phyloP scores from a whole-genome alignment of 2,797 vertebrate genomes.

The Cyclopterus lumpus region DNA sequence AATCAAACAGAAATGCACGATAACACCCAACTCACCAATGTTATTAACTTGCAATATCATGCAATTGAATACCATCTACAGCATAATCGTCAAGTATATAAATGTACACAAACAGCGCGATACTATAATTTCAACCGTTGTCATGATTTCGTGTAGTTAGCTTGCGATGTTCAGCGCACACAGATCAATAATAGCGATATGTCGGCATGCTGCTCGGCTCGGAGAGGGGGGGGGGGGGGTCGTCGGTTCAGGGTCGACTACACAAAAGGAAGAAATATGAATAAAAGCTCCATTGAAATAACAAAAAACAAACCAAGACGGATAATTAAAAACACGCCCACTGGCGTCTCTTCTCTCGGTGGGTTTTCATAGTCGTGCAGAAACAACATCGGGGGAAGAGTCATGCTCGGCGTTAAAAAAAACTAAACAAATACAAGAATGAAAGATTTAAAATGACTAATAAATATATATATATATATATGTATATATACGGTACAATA shows the following conservation, averaged over 20 bases:
- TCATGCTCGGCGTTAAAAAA: constrained; percentile 76
- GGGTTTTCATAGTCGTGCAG: constrained; percentile 62
- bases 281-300: constrained; percentile 31
- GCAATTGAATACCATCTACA: constrained; percentile 80
- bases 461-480: too few species aligned
- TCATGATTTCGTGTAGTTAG: constrained; percentile 67
- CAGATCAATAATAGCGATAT: constrained; percentile 62
- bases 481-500: too few species aligned
- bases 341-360: constrained; percentile 3
- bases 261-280: constrained; percentile 24
- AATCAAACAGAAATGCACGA: constrained; percentile 55
- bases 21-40: constrained; percentile 68
- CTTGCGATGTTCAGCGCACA: constrained; percentile 74
- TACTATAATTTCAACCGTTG: constrained; percentile 58
- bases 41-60: constrained; percentile 77
- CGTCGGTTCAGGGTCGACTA: constrained; percentile 37
- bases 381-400: constrained; percentile 56
- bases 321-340: constrained; percentile 46
- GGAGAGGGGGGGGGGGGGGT: neutral
- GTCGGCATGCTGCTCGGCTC: constrained; percentile 75
- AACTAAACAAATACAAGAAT: constrained; percentile 45
- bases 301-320: constrained; percentile 41
- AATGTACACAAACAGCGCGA: constrained; percentile 71
- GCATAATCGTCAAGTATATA: constrained; percentile 64
- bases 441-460: constrained; percentile 56